These are phyloP conservation scores for Sparus aurata DNA, from an alignment of 2,797 vertebrate species.

Conservation along the genomic window DNA sequence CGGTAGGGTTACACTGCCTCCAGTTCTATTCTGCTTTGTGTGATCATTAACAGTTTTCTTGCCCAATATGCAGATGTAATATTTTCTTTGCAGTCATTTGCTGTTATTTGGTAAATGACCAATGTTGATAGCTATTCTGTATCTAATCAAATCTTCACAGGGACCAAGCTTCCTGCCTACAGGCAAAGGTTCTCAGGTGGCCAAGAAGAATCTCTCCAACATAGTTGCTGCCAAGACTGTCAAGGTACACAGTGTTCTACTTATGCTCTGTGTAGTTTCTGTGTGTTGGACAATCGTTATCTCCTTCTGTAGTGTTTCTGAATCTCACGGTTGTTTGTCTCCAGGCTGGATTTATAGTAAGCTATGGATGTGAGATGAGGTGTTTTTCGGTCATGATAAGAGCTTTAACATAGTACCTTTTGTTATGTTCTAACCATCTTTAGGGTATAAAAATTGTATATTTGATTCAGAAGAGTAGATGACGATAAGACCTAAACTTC, in stretches of 20 bases:
- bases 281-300: constrained; percentile 31
- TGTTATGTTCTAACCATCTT: not conserved
- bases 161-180: constrained; percentile 73
- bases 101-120: constrained; percentile 42
- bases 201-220: constrained; percentile 77
- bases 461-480: constrained; percentile 17
- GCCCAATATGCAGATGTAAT: constrained; percentile 3
- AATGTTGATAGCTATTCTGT: constrained; percentile 46
- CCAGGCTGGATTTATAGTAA: constrained; percentile 53
- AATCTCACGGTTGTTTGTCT: constrained; percentile 49
- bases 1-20: not conserved
- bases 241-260: constrained; percentile 86
- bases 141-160: constrained; percentile 80
- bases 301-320: constrained; percentile 19
- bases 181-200: constrained; percentile 50
- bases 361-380: constrained; percentile 43
- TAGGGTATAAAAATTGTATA: not conserved
- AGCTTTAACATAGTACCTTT: constrained; percentile 25
- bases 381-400: constrained; percentile 27
- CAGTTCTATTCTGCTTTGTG: constrained; percentile 22
- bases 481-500: constrained; percentile 6
- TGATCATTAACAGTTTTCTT: constrained; percentile 37
- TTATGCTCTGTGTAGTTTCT: constrained; percentile 23
- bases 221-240: constrained; percentile 85
- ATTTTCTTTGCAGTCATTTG: constrained; percentile 23